Evolutionary conservation across 1,140 invertebrate species (phyloP), one percentile per base, ranked within the genome.

Genomic region (Drosophila bocqueti): DNA sequence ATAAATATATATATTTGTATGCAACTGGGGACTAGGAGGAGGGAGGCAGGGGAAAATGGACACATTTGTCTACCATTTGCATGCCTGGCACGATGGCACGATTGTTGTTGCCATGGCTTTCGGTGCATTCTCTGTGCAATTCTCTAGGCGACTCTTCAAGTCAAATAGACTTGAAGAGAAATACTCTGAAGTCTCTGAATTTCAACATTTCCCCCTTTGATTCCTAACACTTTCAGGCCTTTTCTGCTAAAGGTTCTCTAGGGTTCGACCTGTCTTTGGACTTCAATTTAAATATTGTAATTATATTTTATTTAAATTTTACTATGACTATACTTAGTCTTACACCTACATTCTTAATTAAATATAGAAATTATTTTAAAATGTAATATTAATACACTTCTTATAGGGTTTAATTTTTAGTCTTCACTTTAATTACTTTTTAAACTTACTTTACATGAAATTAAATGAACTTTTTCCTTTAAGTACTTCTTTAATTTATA

Each of bases 41-140:
- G 3, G 21, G 49, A 15, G 40, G 16, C 29, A 24, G 9, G 36
- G 36, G n/a, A 21, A 43, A 63, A 42, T 31, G 16, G 58, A 49
- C 46, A 58, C 45, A 55, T 73, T 74, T 63, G 50, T 45, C 29
- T 75, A 36, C 42, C 59, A 76, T 77, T 69, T 69, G 73, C 74
- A 76, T 65, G 74, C 73, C 63, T 43, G 24, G 64, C 75, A 78
- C 75, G 75, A 62, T 46, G 68, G 40, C 76, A 78, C 74, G 76
- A 76, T 38, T 57, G 26, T 75, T 65, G 43, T 38, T 47, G 49
- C 15, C 15, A 24, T 24, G 24, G 24, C 24, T 24, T 18, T 18
- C 21, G 4, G 4, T 46, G 42, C 57, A 29, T 66, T 61, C 31
- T 36, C 63, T 45, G 34, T 24, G 54, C 21, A 65, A 58, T 34